Evolutionary conservation across 2,888 invertebrate species (phyloP), one percentile per base, ranked within the genome.

Genomic region (Chrysolina oricalcia): DNA sequence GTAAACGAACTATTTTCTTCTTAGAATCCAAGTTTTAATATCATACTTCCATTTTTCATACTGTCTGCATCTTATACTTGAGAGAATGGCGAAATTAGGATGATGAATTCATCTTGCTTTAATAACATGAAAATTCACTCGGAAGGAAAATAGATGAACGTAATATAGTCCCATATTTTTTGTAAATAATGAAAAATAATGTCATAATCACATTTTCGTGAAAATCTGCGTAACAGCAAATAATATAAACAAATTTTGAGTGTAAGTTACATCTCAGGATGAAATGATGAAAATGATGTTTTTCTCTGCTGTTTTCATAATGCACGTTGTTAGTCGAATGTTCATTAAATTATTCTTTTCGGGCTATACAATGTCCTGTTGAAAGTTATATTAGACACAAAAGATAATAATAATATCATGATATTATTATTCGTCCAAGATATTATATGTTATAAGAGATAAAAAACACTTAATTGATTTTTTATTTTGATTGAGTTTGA

Each of bases 71-170:
- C 48, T 23, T 15, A 46, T 0, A 46, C 46, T 46, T 13, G 8
- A 53, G 11, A 56, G 56, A 56, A 56, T 21, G 56, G 5, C 23
- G 13, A 21, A 56, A 56, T 56, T 56, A 56, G 19, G 10, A 56
- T 56, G 56, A 56, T 56, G 23, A 23, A 56, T 56, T 11, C 21
- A 13, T 15, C 19, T 13, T 23, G 19, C 21, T 21, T 56, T 56
- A 56, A 56, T 56, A 56, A 56, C 56, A 56, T 23, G 56, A 56
- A 56, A 56, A 56, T 56, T 56, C 6, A 56, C 56, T 56, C 23
- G 13, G 56, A 21, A 56, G 21, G 23, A 21, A 13, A 13, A 56
- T 56, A 56, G 23, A 23, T 56, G 56, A 53, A 10, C 19, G 56
- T 56, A 56, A 56, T 56, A 9, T 10, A 23, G 21, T 23, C n/a